Evolutionary conservation across 2,113 vertebrate species (phyloP).

Genomic region (Oncorhynchus kisutch): DNA sequence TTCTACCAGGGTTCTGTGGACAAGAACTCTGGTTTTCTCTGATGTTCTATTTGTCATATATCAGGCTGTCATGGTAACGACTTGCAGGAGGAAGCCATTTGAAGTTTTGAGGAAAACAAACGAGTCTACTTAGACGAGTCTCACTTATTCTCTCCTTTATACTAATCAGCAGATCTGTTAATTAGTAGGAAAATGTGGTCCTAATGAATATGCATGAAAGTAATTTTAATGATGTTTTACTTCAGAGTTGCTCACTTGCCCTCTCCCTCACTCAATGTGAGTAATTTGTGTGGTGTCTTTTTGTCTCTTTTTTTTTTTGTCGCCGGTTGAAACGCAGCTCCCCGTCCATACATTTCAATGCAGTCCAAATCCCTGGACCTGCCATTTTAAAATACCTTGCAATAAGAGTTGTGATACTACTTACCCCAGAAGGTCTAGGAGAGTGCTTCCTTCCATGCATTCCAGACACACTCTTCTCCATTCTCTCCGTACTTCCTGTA

Average conservation of each 20-base stretch:
- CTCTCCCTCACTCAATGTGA: conserved; percentile 2
- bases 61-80: conserved; percentile 3
- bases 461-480: neutral
- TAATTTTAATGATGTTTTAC: neutral
- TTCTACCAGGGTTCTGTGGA: neutral
- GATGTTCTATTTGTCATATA: neutral
- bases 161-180: conserved; percentile 67
- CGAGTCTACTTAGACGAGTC: neutral
- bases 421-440: neutral
- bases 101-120: neutral
- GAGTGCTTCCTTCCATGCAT: neutral
- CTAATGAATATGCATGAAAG: conserved; percentile 75
- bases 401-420: too few relatives aligned
- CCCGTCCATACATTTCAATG: neutral
- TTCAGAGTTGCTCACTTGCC: conserved; percentile 23
- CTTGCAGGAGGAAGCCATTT: neutral
- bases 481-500: conserved; percentile 1
- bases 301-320: neutral
- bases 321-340: neutral
- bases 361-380: neutral
- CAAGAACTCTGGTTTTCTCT: neutral
- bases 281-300: neutral
- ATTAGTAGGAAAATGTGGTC: conserved; percentile 56
- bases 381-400: too few relatives aligned
- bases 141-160: conserved; percentile 20